Evolutionary conservation across 30 jellyfish, hydroid and myxozoan species (phyloP).

Genomic region (Clytia hemisphaerica): DNA sequence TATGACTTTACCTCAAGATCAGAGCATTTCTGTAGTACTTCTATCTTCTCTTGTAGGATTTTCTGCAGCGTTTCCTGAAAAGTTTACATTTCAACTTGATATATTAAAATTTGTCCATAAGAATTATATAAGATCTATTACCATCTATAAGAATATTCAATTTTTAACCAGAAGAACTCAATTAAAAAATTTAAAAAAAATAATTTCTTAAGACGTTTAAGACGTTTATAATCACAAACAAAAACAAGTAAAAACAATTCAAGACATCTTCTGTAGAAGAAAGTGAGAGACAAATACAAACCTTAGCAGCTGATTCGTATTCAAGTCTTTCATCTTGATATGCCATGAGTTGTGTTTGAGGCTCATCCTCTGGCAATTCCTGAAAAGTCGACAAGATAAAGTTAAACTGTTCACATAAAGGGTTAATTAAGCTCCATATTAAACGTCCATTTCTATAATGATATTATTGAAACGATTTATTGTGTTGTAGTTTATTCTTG

Average conservation of each 20-base stretch:
- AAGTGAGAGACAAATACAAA: neutral
- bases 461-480: no score
- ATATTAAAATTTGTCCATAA: no score
- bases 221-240: neutral
- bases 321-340: slow-evolving; percentile 60
- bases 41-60: slow-evolving; percentile 53
- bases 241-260: neutral
- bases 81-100: no score
- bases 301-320: slow-evolving; percentile 77
- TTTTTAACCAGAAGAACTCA: no score
- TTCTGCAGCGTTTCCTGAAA: slow-evolving; percentile 61
- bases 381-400: no score
- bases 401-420: no score
- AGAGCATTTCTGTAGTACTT: slow-evolving; percentile 47
- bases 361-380: slow-evolving; percentile 69
- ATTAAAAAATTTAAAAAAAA: neutral
- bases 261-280: neutral
- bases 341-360: slow-evolving; percentile 27
- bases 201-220: neutral
- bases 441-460: no score
- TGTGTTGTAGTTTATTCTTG: no score
- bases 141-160: no score
- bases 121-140: no score
- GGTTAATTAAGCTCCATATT: no score
- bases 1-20: slow-evolving; percentile 73